Conservation (phyloP, 2,113 vertebrate genomes). For the Aphyosemion australe region DNA sequence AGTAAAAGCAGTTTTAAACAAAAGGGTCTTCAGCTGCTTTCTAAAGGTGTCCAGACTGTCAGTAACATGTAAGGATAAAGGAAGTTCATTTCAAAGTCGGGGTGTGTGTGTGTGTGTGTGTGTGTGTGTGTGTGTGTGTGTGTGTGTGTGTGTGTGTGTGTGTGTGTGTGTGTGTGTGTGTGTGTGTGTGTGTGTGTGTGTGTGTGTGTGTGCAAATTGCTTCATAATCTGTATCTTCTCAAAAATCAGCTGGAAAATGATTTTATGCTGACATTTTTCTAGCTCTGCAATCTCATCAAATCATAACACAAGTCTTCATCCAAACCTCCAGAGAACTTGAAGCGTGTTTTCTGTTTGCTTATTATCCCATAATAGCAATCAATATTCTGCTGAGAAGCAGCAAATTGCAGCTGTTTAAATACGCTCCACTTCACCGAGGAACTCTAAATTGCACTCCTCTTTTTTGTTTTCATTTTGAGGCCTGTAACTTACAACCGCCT, state of each 20-base stretch:
- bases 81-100: too few relatives aligned
- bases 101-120: too few relatives aligned
- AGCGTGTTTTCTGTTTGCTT: conserved; percentile 39
- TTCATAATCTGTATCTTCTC: conserved; percentile 28
- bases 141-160: too few relatives aligned
- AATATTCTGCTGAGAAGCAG: conserved; percentile 61
- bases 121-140: too few relatives aligned
- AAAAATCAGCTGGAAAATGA: conserved; percentile 31
- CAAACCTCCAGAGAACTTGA: conserved; percentile 21
- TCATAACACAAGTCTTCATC: conserved; percentile 52
- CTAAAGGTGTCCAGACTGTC: too few relatives aligned
- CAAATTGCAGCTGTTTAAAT: conserved; percentile 78
- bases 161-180: too few relatives aligned
- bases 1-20: too few relatives aligned
- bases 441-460: conserved; percentile 52
- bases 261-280: conserved; percentile 36
- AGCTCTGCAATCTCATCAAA: conserved; percentile 39
- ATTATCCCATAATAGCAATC: conserved; percentile 64
- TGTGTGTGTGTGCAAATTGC: conserved; percentile 17
- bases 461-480: conserved; percentile 39
- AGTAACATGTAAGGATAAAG: too few relatives aligned
- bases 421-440: conserved; percentile 64
- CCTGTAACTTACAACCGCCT: conserved; percentile 71
- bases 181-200: too few relatives aligned
- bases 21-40: too few relatives aligned